Percentiles rank a stretch among this genome's conserved stretches.
These are phyloP conservation scores for Tortricodes alternella DNA, from an alignment of 2,888 invertebrate species.

Conservation along the genomic window DNA sequence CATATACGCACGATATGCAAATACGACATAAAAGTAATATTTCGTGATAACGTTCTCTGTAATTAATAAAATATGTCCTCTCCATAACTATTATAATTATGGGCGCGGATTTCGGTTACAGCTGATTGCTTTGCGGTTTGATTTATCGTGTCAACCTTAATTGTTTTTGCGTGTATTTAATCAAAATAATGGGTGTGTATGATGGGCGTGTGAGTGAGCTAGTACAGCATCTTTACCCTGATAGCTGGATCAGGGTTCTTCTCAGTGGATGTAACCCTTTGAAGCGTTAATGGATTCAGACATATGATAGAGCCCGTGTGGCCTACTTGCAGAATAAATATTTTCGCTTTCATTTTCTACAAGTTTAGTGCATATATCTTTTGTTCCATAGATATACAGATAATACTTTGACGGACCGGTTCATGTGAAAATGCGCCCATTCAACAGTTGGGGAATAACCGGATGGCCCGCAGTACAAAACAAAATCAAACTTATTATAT, in stretches of 20 bases:
- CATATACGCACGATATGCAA: slow-evolving; percentile 79
- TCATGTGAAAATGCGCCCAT: no score
- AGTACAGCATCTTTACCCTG: neutral
- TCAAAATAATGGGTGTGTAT: slow-evolving; percentile 29
- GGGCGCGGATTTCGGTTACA: slow-evolving; percentile 54
- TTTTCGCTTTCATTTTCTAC: no score
- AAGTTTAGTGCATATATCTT: no score
- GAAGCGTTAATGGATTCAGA: no score
- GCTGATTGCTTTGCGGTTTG: slow-evolving; percentile 60
- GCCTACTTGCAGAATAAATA: no score
- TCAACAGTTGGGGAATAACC: no score
- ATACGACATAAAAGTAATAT: slow-evolving; percentile 80
- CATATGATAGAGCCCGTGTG: no score
- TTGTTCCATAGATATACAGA: no score
- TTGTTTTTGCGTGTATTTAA: slow-evolving; percentile 30
- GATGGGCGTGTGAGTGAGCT: slow-evolving; percentile 38
- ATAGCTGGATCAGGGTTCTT: neutral
- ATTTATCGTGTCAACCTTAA: slow-evolving; percentile 50
- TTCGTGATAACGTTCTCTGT: slow-evolving; percentile 74
- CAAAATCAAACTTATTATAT: no score
- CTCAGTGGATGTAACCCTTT: no score
- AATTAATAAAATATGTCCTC: slow-evolving; percentile 81
- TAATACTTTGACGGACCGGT: no score
- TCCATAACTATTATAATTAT: slow-evolving; percentile 53
- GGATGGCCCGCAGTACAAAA: no score